phyloP scores from a whole-genome alignment of 2,113 vertebrate genomes.

The Heloderma charlesbogerti region DNA sequence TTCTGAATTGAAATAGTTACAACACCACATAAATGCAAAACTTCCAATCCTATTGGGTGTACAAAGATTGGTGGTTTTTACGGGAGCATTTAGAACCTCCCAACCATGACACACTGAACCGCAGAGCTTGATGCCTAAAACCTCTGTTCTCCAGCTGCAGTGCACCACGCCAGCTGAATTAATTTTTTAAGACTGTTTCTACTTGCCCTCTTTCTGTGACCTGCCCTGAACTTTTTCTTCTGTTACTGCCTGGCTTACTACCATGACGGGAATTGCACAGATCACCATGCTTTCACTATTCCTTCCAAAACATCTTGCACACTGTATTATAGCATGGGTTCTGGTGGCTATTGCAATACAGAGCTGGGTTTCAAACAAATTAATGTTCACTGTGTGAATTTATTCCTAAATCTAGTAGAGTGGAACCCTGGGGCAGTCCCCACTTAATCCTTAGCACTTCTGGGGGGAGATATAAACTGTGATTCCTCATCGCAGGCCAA shows the following conservation, averaged over 20 bases:
- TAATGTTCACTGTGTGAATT: not conserved
- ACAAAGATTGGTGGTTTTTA: constrained; percentile 25
- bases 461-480: not conserved
- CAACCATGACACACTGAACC: constrained; percentile 58
- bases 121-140: not conserved
- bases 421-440: not conserved
- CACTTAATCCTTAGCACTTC: not conserved
- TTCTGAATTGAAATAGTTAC: constrained; percentile 29
- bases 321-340: not conserved
- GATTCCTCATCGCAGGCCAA: not conserved
- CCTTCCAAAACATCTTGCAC: not conserved
- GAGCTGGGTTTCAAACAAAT: not conserved
- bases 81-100: constrained; percentile 60
- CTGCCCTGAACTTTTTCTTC: not conserved
- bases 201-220: not conserved
- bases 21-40: constrained; percentile 51
- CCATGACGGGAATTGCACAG: not conserved
- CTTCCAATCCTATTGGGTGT: not conserved
- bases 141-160: constrained; percentile 5
- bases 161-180: constrained; percentile 47
- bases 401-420: not conserved
- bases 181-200: not conserved
- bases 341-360: not conserved
- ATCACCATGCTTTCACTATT: too few species aligned
- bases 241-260: not conserved